Percentiles rank a stretch among this genome's conserved stretches.
Conservation (phyloP, 1,140 invertebrate species). For the Drosophila truncata region DNA sequence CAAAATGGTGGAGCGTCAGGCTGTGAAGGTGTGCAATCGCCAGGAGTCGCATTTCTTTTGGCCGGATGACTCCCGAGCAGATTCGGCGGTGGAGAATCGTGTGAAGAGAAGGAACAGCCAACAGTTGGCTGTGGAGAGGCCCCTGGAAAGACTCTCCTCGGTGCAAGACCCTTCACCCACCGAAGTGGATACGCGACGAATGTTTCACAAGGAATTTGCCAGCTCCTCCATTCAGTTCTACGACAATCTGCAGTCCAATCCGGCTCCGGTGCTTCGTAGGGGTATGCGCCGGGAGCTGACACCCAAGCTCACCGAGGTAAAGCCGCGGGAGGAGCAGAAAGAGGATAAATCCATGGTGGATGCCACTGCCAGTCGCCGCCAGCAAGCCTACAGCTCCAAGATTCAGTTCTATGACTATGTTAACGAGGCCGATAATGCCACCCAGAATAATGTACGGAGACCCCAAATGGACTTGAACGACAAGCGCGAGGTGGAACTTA, state of each 20-base stretch:
- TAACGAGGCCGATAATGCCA: slow-evolving; percentile 53
- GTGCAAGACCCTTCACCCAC: not conserved
- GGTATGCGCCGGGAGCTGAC: slow-evolving; percentile 56
- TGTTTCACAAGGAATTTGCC: slow-evolving; percentile 81
- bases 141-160: slow-evolving; percentile 8
- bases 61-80: slow-evolving; percentile 73
- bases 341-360: slow-evolving; percentile 26
- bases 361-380: slow-evolving; percentile 38
- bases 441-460: slow-evolving; percentile 67
- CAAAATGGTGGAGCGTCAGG: slow-evolving; percentile 74
- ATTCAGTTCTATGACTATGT: slow-evolving; percentile 80
- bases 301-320: slow-evolving; percentile 69
- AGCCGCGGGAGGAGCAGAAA: slow-evolving; percentile 16
- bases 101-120: slow-evolving; percentile 67
- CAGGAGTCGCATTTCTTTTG: slow-evolving; percentile 82
- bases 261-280: slow-evolving; percentile 9
- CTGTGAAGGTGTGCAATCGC: slow-evolving; percentile 53
- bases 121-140: slow-evolving; percentile 43
- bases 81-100: slow-evolving; percentile 66
- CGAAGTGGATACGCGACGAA: slow-evolving; percentile 68
- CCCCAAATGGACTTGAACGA: slow-evolving; percentile 82
- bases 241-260: slow-evolving; percentile 69
- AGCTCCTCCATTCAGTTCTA: slow-evolving; percentile 81
- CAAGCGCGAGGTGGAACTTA: slow-evolving; percentile 77
- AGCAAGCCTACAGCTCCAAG: slow-evolving; percentile 75